These are phyloP conservation scores for Passer domesticus DNA, from an alignment of 2,113 vertebrate genomes.

Conservation along the genomic window DNA sequence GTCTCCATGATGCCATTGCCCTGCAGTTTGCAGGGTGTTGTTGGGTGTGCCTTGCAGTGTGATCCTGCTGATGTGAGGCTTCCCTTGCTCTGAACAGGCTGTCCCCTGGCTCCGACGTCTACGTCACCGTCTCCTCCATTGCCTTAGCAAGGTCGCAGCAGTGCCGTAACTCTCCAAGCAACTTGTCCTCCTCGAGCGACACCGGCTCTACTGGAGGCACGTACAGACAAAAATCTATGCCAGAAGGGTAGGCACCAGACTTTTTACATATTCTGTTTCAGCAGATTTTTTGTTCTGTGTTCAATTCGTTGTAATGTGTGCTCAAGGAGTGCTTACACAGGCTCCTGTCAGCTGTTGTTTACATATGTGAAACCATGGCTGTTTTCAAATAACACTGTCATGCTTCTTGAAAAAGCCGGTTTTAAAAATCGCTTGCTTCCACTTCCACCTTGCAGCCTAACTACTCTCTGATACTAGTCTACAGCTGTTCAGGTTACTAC, in stretches of 20 bases:
- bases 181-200: conserved; percentile 86
- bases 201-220: conserved; percentile 82
- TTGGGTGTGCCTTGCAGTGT: background rate
- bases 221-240: conserved; percentile 90
- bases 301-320: background rate
- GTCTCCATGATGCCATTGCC: background rate
- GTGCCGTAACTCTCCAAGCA: conserved; percentile 87
- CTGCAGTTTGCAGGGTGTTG: background rate
- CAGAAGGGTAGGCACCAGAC: conserved; percentile 86
- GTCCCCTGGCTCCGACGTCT: conserved; percentile 90
- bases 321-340: background rate
- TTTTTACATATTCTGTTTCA: background rate
- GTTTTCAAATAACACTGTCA: background rate
- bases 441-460: background rate
- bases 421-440: background rate
- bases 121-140: conserved; percentile 89
- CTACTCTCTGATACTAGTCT: background rate
- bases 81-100: conserved; percentile 74
- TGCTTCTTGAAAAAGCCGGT: background rate
- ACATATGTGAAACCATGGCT: background rate
- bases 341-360: background rate
- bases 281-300: background rate
- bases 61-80: conserved; percentile 3
- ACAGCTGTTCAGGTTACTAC: background rate
- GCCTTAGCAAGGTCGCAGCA: conserved; percentile 86